These are phyloP conservation scores for Borostomias antarcticus DNA, from an alignment of 2,797 vertebrate genomes.

Conservation along the genomic window DNA sequence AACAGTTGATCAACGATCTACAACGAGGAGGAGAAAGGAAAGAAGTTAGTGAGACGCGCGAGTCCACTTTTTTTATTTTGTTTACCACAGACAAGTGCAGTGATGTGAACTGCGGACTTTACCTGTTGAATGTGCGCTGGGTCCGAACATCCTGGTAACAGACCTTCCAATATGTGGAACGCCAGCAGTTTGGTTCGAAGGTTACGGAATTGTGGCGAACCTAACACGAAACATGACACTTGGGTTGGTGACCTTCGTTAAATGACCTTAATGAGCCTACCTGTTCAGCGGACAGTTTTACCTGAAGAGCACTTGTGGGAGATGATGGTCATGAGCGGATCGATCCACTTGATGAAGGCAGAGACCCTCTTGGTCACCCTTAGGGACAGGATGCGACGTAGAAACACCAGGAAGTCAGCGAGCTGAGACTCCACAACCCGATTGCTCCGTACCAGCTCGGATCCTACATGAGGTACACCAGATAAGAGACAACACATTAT, in stretches of 20 bases:
- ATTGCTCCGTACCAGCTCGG: constrained; percentile 60
- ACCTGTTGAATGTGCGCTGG: constrained; percentile 76
- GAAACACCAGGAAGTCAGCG: constrained; percentile 81
- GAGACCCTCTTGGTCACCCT: constrained; percentile 72
- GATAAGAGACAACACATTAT: not conserved
- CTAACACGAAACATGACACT: constrained; percentile 48
- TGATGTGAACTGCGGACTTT: not conserved
- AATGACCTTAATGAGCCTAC: not conserved
- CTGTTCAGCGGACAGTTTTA: constrained; percentile 28
- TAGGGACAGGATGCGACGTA: constrained; percentile 77
- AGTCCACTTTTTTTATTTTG: not conserved
- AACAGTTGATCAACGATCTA: constrained; percentile 82
- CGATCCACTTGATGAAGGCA: constrained; percentile 79
- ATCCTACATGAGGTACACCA: constrained; percentile 44
- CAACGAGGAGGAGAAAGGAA: constrained; percentile 15
- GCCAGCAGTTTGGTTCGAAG: constrained; percentile 81
- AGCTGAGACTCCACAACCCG: constrained; percentile 79
- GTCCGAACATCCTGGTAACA: constrained; percentile 79
- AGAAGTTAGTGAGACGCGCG: not conserved
- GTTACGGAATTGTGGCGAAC: constrained; percentile 75
- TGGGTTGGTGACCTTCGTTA: no score
- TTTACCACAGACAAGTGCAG: not conserved
- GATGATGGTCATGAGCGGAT: constrained; percentile 80
- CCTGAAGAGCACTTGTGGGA: constrained; percentile 76
- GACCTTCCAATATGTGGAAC: constrained; percentile 80